Conservation (phyloP, 2,797 vertebrate genomes). For the Ptychadena robeensis region DNA sequence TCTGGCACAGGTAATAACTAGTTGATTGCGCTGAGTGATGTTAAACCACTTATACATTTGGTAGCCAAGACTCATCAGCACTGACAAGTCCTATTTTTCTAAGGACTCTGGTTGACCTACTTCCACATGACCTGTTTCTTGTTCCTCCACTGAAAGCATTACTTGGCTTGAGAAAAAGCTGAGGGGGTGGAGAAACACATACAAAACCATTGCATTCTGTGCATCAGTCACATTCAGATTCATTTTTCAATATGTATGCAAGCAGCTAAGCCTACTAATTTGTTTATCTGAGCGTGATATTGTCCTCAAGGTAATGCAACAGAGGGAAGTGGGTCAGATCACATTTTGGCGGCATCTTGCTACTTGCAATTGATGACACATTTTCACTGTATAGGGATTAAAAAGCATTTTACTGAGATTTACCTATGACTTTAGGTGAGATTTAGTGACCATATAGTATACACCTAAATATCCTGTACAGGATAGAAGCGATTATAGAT, state of each 20-base stretch:
- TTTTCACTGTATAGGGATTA: background rate
- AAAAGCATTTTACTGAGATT: constrained; percentile 7
- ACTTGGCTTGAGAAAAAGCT: constrained; percentile 40
- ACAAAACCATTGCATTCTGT: constrained; percentile 47
- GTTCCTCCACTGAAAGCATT: constrained; percentile 49
- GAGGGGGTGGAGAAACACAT: constrained; percentile 4
- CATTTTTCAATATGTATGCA: constrained; percentile 51
- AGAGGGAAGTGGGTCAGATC: constrained; percentile 54
- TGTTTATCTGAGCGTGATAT: constrained; percentile 52
- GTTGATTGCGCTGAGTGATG: constrained; percentile 7
- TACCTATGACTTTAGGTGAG: background rate
- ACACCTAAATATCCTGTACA: constrained; percentile 56
- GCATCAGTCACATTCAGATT: constrained; percentile 39
- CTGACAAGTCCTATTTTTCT: constrained; percentile 57
- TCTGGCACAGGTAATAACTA: constrained; percentile 10
- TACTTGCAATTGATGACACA: constrained; percentile 45
- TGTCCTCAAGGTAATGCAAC: constrained; percentile 58
- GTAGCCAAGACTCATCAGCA: constrained; percentile 49
- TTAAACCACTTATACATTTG: constrained; percentile 18
- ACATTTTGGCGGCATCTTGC: constrained; percentile 39
- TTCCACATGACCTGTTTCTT: constrained; percentile 81
- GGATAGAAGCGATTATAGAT: background rate
- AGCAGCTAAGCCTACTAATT: constrained; percentile 50
- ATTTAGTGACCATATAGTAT: background rate
- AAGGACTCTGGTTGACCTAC: constrained; percentile 75